phyloP scores from a whole-genome alignment of 2,888 invertebrate genomes.

The Ochropacha duplaris region DNA sequence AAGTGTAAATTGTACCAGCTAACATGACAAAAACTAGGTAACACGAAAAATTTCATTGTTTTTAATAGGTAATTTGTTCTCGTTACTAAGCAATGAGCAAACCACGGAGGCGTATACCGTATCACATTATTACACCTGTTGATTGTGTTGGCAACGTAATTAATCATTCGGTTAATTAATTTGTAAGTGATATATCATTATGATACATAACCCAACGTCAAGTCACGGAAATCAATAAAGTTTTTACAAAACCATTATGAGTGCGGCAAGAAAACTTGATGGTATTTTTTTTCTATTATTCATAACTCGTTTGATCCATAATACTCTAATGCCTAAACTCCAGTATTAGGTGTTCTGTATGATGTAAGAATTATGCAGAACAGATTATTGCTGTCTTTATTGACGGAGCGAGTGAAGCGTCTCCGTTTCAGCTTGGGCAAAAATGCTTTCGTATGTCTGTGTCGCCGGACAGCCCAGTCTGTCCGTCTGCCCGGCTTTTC shows the following conservation, averaged over 20 bases:
- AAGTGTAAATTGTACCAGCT: neutral
- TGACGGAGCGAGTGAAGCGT: too few relatives aligned
- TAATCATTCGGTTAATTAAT: slow-evolving; percentile 1
- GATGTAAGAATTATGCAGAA: too few relatives aligned
- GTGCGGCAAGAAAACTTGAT: neutral
- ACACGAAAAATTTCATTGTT: too few relatives aligned
- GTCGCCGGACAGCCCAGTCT: too few relatives aligned
- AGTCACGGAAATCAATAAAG: neutral
- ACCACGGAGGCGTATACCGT: neutral
- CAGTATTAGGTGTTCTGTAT: neutral
- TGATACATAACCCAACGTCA: neutral
- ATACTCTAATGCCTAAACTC: neutral
- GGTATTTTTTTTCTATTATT: neutral
- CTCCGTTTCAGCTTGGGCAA: too few relatives aligned
- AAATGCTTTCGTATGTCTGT: too few relatives aligned
- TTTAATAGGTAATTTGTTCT: neutral
- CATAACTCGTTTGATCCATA: neutral
- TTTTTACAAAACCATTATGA: neutral
- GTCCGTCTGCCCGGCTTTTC: too few relatives aligned
- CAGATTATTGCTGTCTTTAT: too few relatives aligned
- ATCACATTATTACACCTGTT: slow-evolving; percentile 1
- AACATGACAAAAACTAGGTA: neutral
- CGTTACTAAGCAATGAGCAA: neutral
- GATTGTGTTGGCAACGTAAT: neutral
- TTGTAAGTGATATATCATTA: neutral